Evolutionary conservation across 2,797 vertebrate species (phyloP).

Genomic region (Aeoliscus strigatus): DNA sequence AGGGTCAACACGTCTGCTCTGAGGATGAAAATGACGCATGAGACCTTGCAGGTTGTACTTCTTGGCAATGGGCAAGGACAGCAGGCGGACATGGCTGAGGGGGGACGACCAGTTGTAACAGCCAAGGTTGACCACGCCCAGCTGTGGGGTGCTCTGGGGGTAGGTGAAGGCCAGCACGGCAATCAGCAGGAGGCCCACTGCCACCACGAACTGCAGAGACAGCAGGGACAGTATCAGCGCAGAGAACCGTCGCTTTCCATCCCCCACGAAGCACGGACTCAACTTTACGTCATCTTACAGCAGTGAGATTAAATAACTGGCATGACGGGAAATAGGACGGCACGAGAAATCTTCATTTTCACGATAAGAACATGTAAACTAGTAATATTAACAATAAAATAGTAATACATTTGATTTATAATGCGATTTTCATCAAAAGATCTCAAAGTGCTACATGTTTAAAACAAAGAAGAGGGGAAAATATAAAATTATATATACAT

Average conservation of each 20-base stretch:
- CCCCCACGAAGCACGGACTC: neutral
- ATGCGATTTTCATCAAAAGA: too few relatives aligned
- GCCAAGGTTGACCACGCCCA: constrained; percentile 75
- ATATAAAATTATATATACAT: too few relatives aligned
- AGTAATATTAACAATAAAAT: too few relatives aligned
- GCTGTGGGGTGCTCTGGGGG: constrained; percentile 75
- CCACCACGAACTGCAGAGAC: constrained; percentile 76
- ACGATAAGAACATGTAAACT: too few relatives aligned
- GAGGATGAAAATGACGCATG: too few relatives aligned
- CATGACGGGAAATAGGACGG: too few relatives aligned
- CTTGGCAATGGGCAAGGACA: constrained; percentile 90
- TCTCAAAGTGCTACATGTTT: too few relatives aligned
- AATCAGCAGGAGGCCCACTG: constrained; percentile 80
- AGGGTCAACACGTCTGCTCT: too few relatives aligned
- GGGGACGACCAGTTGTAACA: constrained; percentile 85
- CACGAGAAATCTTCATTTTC: too few relatives aligned
- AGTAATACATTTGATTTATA: too few relatives aligned
- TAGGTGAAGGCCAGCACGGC: constrained; percentile 83
- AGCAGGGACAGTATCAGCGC: neutral
- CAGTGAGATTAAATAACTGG: neutral
- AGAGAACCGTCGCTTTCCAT: neutral
- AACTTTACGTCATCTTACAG: neutral
- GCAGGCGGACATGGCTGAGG: constrained; percentile 82
- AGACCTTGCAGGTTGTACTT: constrained; percentile 91
- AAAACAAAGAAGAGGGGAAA: too few relatives aligned